Conservation (phyloP, 1,140 invertebrate genomes). For the Pseudomyrmex concolor region DNA sequence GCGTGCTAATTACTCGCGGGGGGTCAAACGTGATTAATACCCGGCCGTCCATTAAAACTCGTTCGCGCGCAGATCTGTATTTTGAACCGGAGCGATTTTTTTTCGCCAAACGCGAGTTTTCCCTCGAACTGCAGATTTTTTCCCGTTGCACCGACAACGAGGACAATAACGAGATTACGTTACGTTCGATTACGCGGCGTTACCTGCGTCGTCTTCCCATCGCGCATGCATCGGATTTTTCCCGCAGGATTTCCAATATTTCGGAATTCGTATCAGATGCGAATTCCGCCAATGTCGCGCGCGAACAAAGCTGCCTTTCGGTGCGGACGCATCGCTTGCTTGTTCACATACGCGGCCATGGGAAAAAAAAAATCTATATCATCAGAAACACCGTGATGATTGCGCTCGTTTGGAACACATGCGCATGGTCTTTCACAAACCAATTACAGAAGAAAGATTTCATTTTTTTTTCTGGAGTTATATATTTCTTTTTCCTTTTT, state of each 20-base stretch:
- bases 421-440: neutral
- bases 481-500: neutral
- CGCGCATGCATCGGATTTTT: conserved; percentile 30
- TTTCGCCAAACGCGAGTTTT: conserved; percentile 25
- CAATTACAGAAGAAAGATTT: neutral
- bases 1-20: conserved; percentile 37
- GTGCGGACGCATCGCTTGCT: conserved; percentile 26
- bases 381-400: conserved; percentile 20
- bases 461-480: neutral
- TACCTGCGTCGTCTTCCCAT: conserved; percentile 44
- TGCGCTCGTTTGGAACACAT: conserved; percentile 26
- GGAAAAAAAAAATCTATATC: conserved; percentile 26
- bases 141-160: conserved; percentile 20
- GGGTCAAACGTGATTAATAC: conserved; percentile 48
- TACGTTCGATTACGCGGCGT: conserved; percentile 58
- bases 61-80: conserved; percentile 37
- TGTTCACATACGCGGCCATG: neutral
- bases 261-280: conserved; percentile 51
- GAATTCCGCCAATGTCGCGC: conserved; percentile 22
- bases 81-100: neutral
- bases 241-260: conserved; percentile 47
- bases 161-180: conserved; percentile 57
- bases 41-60: conserved; percentile 53
- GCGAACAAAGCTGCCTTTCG: conserved; percentile 17
- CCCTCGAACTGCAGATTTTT: conserved; percentile 27